phyloP scores from a whole-genome alignment of 1,140 invertebrate genomes.

The Lerema accius region DNA sequence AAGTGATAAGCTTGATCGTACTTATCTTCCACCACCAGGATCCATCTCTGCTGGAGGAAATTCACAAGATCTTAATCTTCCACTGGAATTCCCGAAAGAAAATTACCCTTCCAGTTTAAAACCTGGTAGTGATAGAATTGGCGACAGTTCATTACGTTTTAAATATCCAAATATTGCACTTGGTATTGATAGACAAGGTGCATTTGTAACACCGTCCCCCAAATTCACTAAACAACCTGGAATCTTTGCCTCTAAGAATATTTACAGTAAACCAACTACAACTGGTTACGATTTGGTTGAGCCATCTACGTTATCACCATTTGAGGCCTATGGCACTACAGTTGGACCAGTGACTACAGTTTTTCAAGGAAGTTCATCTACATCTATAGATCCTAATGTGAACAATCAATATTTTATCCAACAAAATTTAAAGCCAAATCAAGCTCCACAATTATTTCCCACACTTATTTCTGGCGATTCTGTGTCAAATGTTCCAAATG shows the following conservation, averaged over 20 bases:
- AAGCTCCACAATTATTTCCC: background rate
- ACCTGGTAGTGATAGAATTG: conserved; percentile 1
- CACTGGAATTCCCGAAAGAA: conserved; percentile 51
- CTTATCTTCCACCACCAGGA: conserved; percentile 60
- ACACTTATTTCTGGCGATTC: background rate
- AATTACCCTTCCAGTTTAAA: conserved; percentile 23
- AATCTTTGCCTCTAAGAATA: background rate
- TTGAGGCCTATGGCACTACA: conserved; percentile 2
- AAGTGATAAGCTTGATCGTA: conserved; percentile 55
- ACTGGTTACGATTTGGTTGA: background rate
- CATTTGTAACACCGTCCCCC: background rate
- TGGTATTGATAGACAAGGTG: conserved; percentile 33
- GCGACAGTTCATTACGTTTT: background rate
- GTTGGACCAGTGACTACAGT: background rate
- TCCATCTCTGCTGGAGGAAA: conserved; percentile 50
- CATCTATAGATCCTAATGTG: background rate
- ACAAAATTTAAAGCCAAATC: conserved; percentile 1
- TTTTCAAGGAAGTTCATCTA: background rate
- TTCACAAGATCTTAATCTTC: conserved; percentile 43
- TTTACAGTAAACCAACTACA: background rate
- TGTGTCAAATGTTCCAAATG: background rate
- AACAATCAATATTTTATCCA: background rate
- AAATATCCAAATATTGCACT: conserved; percentile 29
- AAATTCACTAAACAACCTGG: background rate
- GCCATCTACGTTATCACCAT: conserved; percentile 1